Base-by-base conservation (phyloP, 2,113 vertebrate genomes). In the Anolis sagrei region DNA sequence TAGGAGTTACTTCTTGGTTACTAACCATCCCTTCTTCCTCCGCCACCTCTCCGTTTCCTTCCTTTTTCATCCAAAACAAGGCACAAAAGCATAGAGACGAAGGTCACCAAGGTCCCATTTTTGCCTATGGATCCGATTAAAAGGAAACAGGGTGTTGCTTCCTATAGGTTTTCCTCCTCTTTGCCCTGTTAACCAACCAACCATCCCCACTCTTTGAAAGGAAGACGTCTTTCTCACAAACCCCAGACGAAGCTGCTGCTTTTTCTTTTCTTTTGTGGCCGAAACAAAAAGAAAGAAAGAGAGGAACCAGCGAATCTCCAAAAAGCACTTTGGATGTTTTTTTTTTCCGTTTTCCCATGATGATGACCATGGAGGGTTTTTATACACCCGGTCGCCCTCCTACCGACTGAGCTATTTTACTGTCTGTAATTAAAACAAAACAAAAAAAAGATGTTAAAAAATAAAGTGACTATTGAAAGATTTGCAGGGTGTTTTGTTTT, bases 391-490 rank as follows among this genome's bases (percentile, higher is more conserved):
- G 84, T 10, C 7, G 25, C 81, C 68, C 86, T 73, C 68, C 81
- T 34, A 21, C 70, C 69, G 48, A 90, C 89, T 91, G 86, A 90
- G 94, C 92, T 93, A 74, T 95, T 95, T 95, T 95, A 94, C 88
- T 93, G 93, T 95, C 94, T 95, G 93, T 95, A 95, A 95, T 95
- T 95, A 95, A 86, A 44, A 44, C n/a, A n/a, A n/a, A n/a, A n/a
- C 39, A 44, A 44, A 86, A 36, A 23, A 73, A 93, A 91, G 90
- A 93, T 94, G 94, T 95, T 95, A 92, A 95, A 96, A 95, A 96
- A 95, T 95, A 96, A 96, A 96, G 93, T 94, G 94, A 92, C 93
- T 94, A 95, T 95, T 92, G 93, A 93, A 94, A 91, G 90, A 92
- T 88, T 84, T 8, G 51, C 2, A 1, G 8, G 14, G 27, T 3